Evolutionary conservation across 2,113 vertebrate genomes (phyloP), one percentile per base, ranked within the genome.

Genomic region (Saccopteryx bilineata): DNA sequence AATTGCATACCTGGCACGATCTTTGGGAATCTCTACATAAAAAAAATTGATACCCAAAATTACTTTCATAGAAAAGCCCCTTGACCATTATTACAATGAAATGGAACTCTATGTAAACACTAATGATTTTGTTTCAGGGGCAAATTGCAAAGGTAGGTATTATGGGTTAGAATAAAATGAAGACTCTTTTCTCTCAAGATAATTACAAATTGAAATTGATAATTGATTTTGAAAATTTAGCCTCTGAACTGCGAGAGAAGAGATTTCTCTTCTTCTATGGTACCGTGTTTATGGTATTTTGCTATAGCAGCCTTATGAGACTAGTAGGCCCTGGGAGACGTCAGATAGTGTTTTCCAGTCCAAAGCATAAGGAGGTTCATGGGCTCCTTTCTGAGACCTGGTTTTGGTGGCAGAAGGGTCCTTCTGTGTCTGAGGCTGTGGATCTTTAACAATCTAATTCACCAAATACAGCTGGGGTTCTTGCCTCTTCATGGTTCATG

Each of bases 111-210:
- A 75, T 7, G 0, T 50, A 75, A 90, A 71, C 26, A 50, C 39
- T 19, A 23, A 19, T 9, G 7, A 58, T 0, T 2, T 91, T 72
- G n/a, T 54, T 87, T 91, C 80, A 83, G 61, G 60, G 79, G 17
- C 26, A 84, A 69, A 92, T 46, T 31, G 81, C 9, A 89, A 90
- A 85, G 5, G 14, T 68, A 48, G 65, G 5, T 60, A 26, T 31
- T 80, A 12, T 48, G 54, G 18, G 7, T 75, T 71, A 74, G 63
- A 79, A n/a, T 93, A 90, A 90, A 93, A 79, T 28, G 39, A 79
- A 87, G 9, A 76, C 50, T 56, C n/a, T 39, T 92, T 92, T 10
- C n/a, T 92, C 28, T 69, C 31, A 90, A 74, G 31, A 48, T 90
- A 81, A n/a, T 75, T 65, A 84, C 17, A 87, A 60, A 79, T 50